A percentile compares a stretch with the other conserved stretches of the same genome.
Evolutionary conservation across 2,113 vertebrate species (phyloP).

Genomic region (Glaucidium brasilianum): DNA sequence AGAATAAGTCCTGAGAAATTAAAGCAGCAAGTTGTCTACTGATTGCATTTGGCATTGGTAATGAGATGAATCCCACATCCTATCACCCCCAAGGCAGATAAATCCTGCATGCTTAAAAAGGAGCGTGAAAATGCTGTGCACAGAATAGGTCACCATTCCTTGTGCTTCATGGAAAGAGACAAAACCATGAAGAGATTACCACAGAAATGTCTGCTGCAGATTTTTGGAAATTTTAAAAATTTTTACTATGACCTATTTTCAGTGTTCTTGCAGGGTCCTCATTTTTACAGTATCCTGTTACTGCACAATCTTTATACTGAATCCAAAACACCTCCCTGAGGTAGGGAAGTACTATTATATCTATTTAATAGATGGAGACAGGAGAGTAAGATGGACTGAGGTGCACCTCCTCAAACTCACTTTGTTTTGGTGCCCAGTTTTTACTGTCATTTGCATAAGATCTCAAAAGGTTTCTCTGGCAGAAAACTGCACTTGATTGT

Average conservation of each 20-base stretch:
- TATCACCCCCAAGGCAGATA: constrained; percentile 20
- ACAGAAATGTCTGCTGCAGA: not conserved
- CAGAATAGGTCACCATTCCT: not conserved
- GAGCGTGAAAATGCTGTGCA: not conserved
- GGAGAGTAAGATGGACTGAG: not conserved
- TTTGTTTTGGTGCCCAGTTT: not conserved
- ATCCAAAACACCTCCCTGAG: not conserved
- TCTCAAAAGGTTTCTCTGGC: not conserved
- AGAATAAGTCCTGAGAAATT: constrained; percentile 44
- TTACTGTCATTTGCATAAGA: not conserved
- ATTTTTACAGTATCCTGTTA: not conserved
- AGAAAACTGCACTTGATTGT: not conserved
- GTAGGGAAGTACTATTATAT: not conserved
- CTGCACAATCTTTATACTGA: not conserved
- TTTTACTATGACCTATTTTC: not conserved
- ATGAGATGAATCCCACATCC: constrained; percentile 36
- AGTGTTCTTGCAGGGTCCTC: not conserved
- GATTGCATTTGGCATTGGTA: constrained; percentile 47
- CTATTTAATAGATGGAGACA: not conserved
- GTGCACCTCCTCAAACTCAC: not conserved
- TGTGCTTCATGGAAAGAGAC: not conserved
- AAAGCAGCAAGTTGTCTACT: constrained; percentile 55
- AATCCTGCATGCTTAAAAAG: not conserved
- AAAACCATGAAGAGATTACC: not conserved
- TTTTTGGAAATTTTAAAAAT: not conserved